Conservation (phyloP, 2,113 vertebrate genomes). For the Myrmecophaga tridactyla region DNA sequence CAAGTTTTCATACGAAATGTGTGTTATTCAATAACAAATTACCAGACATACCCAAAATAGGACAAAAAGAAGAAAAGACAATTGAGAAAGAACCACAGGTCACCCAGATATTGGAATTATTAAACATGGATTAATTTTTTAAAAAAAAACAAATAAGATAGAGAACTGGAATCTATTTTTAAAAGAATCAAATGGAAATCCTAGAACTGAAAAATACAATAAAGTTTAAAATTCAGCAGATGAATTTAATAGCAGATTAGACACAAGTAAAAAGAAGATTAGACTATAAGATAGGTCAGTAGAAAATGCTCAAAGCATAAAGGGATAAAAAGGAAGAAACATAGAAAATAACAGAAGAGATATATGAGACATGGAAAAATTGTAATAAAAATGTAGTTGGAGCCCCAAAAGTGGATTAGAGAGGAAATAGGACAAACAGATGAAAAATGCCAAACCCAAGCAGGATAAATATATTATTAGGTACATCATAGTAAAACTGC, state of each 20-base stretch:
- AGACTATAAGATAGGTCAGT: not conserved
- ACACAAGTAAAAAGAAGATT: not conserved
- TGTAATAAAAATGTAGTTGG: not conserved
- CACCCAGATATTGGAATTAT: not conserved
- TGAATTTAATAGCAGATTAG: not conserved
- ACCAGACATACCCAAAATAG: not conserved
- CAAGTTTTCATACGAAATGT: not conserved
- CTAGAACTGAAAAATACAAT: not conserved
- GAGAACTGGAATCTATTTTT: not conserved
- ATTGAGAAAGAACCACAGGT: not conserved
- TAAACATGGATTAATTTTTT: not conserved
- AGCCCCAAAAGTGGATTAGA: not conserved
- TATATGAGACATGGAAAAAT: not conserved
- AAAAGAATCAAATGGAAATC: not conserved
- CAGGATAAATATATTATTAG: not conserved
- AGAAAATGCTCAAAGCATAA: not conserved
- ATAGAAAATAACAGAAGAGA: not conserved
- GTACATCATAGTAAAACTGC: not conserved
- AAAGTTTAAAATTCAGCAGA: not conserved
- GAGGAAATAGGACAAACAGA: not conserved
- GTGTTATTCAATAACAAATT: not conserved
- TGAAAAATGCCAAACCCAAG: not conserved
- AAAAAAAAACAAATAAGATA: not conserved
- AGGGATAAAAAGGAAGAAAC: not conserved
- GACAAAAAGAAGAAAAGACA: not conserved